Conservation (phyloP, 2,797 vertebrate species). For the Mus spretus region DNA sequence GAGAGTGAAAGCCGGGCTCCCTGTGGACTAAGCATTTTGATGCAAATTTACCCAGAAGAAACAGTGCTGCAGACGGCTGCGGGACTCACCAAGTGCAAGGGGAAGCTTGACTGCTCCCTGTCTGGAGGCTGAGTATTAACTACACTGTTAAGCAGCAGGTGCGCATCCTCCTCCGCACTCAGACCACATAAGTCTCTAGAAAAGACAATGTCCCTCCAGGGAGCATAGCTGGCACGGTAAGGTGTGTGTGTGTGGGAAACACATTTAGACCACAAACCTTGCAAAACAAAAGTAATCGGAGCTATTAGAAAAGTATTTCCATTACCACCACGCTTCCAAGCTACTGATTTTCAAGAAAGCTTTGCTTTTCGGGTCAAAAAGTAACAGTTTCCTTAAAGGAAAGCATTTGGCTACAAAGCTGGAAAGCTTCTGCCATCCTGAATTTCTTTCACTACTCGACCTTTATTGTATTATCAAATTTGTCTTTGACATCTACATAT, state of each 20-base stretch:
- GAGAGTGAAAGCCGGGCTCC: constrained; percentile 72
- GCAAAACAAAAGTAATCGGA: constrained; percentile 62
- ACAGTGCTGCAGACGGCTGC: constrained; percentile 79
- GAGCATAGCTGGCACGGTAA: constrained; percentile 80
- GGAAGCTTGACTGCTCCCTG: constrained; percentile 84
- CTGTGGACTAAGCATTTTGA: constrained; percentile 74
- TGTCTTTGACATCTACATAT: background rate
- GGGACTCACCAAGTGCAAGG: constrained; percentile 73
- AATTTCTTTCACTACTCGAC: background rate
- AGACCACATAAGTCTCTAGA: constrained; percentile 84
- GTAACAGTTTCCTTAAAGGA: constrained; percentile 29
- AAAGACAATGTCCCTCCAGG: constrained; percentile 86
- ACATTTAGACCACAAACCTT: constrained; percentile 79
- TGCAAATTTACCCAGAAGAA: constrained; percentile 85
- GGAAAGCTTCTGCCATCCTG: background rate
- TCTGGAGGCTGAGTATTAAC: constrained; percentile 87
- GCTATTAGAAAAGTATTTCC: constrained; percentile 66
- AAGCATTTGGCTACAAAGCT: background rate
- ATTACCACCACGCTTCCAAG: constrained; percentile 37
- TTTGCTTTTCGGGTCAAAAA: constrained; percentile 4
- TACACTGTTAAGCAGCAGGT: constrained; percentile 86
- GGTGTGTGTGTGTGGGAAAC: constrained; percentile 61
- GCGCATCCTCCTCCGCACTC: constrained; percentile 83
- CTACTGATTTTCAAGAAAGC: constrained; percentile 31
- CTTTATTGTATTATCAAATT: background rate